Base-by-base conservation (phyloP, 1,140 invertebrate species). In the Ctenoplectra terminalis region DNA sequence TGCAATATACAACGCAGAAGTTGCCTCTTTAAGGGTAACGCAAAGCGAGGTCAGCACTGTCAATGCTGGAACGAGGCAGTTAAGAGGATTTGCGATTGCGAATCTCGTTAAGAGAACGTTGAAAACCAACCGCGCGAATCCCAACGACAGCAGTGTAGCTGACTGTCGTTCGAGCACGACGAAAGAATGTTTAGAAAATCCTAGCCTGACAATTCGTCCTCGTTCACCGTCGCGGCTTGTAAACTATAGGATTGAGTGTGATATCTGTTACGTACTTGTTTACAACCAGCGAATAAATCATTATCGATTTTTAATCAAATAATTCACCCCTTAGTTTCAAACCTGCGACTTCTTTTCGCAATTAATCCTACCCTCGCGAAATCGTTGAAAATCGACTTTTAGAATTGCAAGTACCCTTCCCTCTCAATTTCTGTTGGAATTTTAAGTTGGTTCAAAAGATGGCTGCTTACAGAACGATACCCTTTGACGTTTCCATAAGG, bases 61-160 rank as follows among this genome's bases (percentile, higher is more conserved):
- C 75, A 78, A 84, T 50, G 54, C 58, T 71, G 82, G 80, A 80
- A 85, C 84, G 80, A 84, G 88, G 74, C 83, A 82, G 88, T 87
- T 90, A 90, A 92, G 90, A 90, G 90, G 92, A 90, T 93, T 93
- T 89, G 63, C 63, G 63, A 74, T 71, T 69, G 81, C 64, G 87
- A 90, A 92, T 92, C 90, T 92, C 88, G 91, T 94, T 94, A 93
- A 85, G 84, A 79, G 87, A 88, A 90, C 85, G 87, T 87, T 85
- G 87, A 90, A 91, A 91, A 90, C 86, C 90, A 89, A 89, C 78
- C 88, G 84, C 88, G 89, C 83, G 91, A 92, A 92, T 92, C 90
- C 91, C 83, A 76, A 91, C 90, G 90, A 92, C 86, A 78, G 71
- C 88, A 69, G 31, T 40, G 50, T 43, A 8, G 40, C 50, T 26